Percentiles rank a stretch among this genome's conserved stretches.
These are phyloP conservation scores for Rhincodon typus DNA, from an alignment of 2,797 vertebrate species.

Conservation along the genomic window DNA sequence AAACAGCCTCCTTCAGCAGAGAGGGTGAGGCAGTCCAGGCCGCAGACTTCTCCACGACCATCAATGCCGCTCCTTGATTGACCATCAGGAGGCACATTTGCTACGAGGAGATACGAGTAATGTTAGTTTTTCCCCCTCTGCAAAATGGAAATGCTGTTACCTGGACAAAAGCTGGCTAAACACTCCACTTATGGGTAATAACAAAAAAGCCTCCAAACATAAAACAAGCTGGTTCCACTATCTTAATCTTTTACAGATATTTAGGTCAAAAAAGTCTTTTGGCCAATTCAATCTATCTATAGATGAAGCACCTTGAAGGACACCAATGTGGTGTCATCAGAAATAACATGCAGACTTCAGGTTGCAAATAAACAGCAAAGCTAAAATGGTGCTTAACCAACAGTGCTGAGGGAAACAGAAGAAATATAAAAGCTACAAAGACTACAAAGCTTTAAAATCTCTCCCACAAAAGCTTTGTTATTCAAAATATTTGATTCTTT, in stretches of 20 bases:
- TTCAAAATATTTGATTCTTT: neutral
- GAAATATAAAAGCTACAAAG: neutral
- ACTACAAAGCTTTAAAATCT: conserved; percentile 11
- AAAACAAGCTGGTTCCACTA: conserved; percentile 34
- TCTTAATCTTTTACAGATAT: conserved; percentile 18
- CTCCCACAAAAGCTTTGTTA: neutral
- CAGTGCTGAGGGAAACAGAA: neutral
- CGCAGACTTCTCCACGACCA: conserved; percentile 38
- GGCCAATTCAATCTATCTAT: conserved; percentile 28
- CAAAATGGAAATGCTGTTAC: conserved; percentile 33
- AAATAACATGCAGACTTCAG: conserved; percentile 11
- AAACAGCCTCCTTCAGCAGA: conserved; percentile 37
- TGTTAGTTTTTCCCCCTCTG: conserved; percentile 36
- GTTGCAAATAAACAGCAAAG: conserved; percentile 12
- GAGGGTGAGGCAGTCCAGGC: conserved; percentile 36
- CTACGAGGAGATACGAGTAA: conserved; percentile 35
- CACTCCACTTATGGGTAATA: conserved; percentile 30
- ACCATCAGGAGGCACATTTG: conserved; percentile 37
- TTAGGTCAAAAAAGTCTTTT: conserved; percentile 24
- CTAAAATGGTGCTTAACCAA: conserved; percentile 23
- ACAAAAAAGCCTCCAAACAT: conserved; percentile 23
- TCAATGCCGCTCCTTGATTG: conserved; percentile 37
- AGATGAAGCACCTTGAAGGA: conserved; percentile 32
- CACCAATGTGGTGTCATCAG: conserved; percentile 29
- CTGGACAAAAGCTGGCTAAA: conserved; percentile 35